A percentile compares a stretch with the other conserved stretches of the same genome.
Evolutionary conservation across 1,140 invertebrate species (phyloP).

Genomic region (Drosophila elegans): DNA sequence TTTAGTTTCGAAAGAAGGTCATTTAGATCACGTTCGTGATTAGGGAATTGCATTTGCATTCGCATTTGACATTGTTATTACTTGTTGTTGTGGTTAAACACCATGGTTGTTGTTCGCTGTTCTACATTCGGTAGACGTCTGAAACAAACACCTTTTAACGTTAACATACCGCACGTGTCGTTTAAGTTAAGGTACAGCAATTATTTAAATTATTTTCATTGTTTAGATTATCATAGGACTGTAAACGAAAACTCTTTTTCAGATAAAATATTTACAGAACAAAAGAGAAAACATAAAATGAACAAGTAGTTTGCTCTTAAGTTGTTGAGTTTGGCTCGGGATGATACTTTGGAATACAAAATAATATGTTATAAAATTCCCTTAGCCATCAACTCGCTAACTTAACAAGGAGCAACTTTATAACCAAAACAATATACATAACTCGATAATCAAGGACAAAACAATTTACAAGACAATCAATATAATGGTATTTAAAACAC

Average conservation of each 20-base stretch:
- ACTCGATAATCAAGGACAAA: slow-evolving; percentile 59
- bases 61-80: slow-evolving; percentile 58
- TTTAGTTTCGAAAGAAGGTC: slow-evolving; percentile 59
- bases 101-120: slow-evolving; percentile 35
- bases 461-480: slow-evolving; percentile 82
- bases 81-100: slow-evolving; percentile 21
- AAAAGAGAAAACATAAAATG: slow-evolving; percentile 1
- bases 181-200: slow-evolving; percentile 52
- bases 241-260: slow-evolving; percentile 52
- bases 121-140: slow-evolving; percentile 49
- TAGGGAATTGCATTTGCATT: slow-evolving; percentile 58
- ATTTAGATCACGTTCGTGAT: slow-evolving; percentile 71
- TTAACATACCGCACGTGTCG: slow-evolving; percentile 64
- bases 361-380: too few relatives aligned
- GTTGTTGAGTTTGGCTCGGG: background rate
- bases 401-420: slow-evolving; percentile 8
- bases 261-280: slow-evolving; percentile 61
- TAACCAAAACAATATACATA: slow-evolving; percentile 11
- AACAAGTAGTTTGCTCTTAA: background rate
- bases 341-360: background rate
- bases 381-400: background rate
- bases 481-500: slow-evolving; percentile 58
- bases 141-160: slow-evolving; percentile 62
- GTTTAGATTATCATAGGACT: slow-evolving; percentile 56
- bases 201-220: slow-evolving; percentile 55